These are phyloP conservation scores for Drosophila atroscutellata DNA, from an alignment of 2,888 invertebrate genomes.

Conservation along the genomic window DNA sequence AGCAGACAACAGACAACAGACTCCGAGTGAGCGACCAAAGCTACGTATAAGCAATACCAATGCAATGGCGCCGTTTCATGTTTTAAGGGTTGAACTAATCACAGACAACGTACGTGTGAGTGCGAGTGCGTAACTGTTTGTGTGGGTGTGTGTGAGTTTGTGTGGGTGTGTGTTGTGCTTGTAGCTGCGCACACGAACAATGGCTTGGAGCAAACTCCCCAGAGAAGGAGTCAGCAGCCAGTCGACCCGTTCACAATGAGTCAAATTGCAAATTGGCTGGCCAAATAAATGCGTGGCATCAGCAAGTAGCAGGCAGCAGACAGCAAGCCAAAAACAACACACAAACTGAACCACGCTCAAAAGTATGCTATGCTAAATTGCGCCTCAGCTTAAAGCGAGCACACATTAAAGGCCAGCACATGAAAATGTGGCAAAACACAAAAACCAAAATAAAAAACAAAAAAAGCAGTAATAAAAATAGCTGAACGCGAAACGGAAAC, in stretches of 20 bases:
- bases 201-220: conserved; percentile 41
- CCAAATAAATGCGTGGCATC: conserved; percentile 26
- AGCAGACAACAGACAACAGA: conserved; percentile 28
- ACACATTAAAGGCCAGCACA: conserved; percentile 31
- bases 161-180: conserved; percentile 27
- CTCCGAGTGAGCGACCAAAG: conserved; percentile 47
- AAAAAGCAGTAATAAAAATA: conserved; percentile 53
- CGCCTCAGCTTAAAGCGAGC: conserved; percentile 36
- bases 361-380: conserved; percentile 56
- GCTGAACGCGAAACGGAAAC: conserved; percentile 68
- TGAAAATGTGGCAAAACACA: conserved; percentile 24
- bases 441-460: conserved; percentile 11
- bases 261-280: conserved; percentile 58
- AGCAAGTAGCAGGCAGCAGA: not conserved
- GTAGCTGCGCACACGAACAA: conserved; percentile 54
- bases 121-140: conserved; percentile 16
- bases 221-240: conserved; percentile 11
- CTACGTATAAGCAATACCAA: conserved; percentile 75
- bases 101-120: conserved; percentile 55
- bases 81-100: conserved; percentile 81
- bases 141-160: conserved; percentile 2
- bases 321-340: not conserved
- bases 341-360: conserved; percentile 21
- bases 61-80: conserved; percentile 58
- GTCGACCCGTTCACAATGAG: conserved; percentile 8